Conservation (phyloP, 2,797 vertebrate species). For the Heliangelus exortis region DNA sequence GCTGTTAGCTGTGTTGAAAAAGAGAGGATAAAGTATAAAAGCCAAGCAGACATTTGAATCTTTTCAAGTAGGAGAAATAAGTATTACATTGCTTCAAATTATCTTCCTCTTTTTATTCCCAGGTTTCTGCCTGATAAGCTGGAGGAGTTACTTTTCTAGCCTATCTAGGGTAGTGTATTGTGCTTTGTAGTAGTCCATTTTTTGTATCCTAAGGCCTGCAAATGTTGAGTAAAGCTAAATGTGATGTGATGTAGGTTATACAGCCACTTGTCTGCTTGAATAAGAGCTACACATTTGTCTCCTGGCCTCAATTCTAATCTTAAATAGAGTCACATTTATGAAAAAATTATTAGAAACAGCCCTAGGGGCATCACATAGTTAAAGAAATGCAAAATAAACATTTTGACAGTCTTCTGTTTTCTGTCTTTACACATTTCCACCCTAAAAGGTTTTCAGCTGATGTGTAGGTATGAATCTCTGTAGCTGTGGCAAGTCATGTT, state of each 20-base stretch:
- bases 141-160: neutral
- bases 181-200: neutral
- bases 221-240: neutral
- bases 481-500: neutral
- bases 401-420: neutral
- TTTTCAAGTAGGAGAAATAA: neutral
- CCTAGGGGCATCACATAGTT: neutral
- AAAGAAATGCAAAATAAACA: neutral
- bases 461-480: neutral
- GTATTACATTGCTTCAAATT: neutral
- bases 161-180: neutral
- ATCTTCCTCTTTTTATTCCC: neutral
- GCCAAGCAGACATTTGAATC: neutral
- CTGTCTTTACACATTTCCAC: neutral
- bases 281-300: neutral
- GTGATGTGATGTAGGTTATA: neutral
- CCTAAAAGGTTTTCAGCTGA: neutral
- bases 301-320: neutral
- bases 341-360: neutral
- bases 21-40: neutral
- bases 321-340: neutral
- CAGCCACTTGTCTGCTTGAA: conserved; percentile 11
- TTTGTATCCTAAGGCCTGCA: neutral
- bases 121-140: neutral
- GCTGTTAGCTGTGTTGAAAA: neutral